phyloP scores from a whole-genome alignment of 2,113 vertebrate genomes.

The Amazona vittata region DNA sequence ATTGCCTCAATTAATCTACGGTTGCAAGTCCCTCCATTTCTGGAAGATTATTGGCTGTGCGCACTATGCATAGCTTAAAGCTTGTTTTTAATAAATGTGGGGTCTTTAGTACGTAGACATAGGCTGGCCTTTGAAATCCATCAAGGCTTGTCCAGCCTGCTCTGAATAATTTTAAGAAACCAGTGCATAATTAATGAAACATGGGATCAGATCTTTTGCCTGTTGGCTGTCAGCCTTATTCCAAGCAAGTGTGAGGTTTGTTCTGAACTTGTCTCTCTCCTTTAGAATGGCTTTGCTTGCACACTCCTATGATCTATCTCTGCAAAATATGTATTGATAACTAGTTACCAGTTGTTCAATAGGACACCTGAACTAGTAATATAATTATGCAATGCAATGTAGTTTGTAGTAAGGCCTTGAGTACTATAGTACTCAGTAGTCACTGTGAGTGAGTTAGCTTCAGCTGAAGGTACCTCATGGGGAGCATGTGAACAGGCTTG shows the following conservation, averaged over 20 bases:
- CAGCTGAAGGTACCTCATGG: not conserved
- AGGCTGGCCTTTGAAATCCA: conserved; percentile 59
- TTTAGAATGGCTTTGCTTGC: not conserved
- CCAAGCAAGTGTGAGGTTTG: not conserved
- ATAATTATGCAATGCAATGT: not conserved
- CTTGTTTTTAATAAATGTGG: conserved; percentile 52
- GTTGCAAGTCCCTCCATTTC: conserved; percentile 38
- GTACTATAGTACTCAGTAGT: not conserved
- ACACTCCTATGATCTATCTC: not conserved
- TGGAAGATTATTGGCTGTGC: conserved; percentile 29
- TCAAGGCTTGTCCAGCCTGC: not conserved
- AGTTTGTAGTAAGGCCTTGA: not conserved
- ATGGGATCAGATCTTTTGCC: conserved; percentile 19
- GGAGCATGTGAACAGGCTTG: no score
- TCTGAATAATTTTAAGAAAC: conserved; percentile 42
- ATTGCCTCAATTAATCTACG: conserved; percentile 41
- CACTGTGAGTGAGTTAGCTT: not conserved
- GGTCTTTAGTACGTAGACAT: conserved; percentile 6
- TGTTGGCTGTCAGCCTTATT: not conserved
- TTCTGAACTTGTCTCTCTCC: not conserved
- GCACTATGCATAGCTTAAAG: conserved; percentile 19
- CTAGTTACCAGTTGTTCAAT: not conserved
- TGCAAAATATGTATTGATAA: not conserved
- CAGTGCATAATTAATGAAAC: conserved; percentile 29
- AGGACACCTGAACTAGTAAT: not conserved